phyloP scores from a whole-genome alignment of 2,113 vertebrate species.

The Ranitomeya imitator region DNA sequence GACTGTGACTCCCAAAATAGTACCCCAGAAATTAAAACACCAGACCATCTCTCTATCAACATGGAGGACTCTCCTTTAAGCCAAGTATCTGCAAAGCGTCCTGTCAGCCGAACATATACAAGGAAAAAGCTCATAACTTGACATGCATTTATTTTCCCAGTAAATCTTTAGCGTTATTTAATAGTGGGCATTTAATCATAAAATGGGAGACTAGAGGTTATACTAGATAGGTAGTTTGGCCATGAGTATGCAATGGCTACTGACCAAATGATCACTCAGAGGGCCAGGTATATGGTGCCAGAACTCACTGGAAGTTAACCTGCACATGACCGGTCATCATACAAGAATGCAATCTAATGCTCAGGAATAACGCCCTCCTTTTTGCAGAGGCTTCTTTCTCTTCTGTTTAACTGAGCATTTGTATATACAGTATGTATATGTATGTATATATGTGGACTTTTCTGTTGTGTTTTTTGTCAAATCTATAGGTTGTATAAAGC shows the following conservation, averaged over 20 bases:
- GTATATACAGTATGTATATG: constrained; percentile 30
- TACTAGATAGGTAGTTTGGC: not conserved
- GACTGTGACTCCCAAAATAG: constrained; percentile 61
- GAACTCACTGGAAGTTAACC: not conserved
- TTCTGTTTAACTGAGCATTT: not conserved
- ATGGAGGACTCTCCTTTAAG: constrained; percentile 75
- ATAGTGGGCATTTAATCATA: too few species aligned
- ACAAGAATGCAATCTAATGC: not conserved
- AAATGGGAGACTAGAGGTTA: not conserved
- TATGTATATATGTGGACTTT: not conserved
- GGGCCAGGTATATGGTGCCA: not conserved
- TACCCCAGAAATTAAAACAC: constrained; percentile 61
- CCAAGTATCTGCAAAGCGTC: constrained; percentile 55
- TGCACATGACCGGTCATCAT: not conserved
- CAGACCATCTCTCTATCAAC: not conserved
- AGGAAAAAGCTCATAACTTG: constrained; percentile 83
- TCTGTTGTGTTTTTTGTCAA: not conserved
- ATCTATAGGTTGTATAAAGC: not conserved
- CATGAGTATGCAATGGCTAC: not conserved
- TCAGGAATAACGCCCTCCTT: not conserved
- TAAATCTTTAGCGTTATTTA: too few species aligned
- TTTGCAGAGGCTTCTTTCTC: not conserved
- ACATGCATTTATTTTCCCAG: not conserved
- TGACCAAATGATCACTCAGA: not conserved
- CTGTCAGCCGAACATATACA: constrained; percentile 75